Evolutionary conservation across 2,888 invertebrate genomes (phyloP), one percentile per base, ranked within the genome.

Genomic region (Gymnocheta viridis): DNA sequence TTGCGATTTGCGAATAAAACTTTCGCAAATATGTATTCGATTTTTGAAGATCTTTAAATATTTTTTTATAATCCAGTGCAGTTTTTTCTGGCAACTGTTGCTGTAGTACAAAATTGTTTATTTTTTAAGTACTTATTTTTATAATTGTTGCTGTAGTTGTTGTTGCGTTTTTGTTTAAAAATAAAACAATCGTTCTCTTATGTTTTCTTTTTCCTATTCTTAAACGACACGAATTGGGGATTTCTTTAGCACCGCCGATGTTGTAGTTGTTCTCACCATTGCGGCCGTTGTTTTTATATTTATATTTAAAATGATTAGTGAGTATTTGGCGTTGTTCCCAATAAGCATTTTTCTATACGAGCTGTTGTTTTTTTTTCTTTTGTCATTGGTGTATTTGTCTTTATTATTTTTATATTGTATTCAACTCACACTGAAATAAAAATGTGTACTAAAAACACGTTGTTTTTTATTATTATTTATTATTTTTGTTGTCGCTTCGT

Each of bases 301-400:
- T 76, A 76, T 49, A 70, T 44, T 83, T 76, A 54, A 69, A 79
- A 76, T 76, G 80, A 83, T 83, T 83, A 77, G 60, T 82, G 78
- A 82, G 66, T 67, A 47, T 84, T 84, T 84, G 83, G 83, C 83
- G 76, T 72, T 47, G 80, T 84, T 81, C 83, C 80, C 77, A 84
- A 77, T 81, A 72, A 81, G 60, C 72, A 38, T 69, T 74, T 73
- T 72, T 44, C 58, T 64, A 29, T 35, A 27, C 49, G 7, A 60
- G 22, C 58, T 77, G 62, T 66, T 77, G 62, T 74, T 77, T 35
- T 64, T 76, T 24, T 76, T 54, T 32, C 70, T 24, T 76, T 54
- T 32, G 3, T 41, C 47, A 44, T 47, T 76, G 22, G 58, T 47
- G 17, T 41, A 17, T 44, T 29, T 62, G 12, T 24, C 29, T 44